Conservation (phyloP, 2,888 invertebrate genomes). For the Chymomyza amoena region DNA sequence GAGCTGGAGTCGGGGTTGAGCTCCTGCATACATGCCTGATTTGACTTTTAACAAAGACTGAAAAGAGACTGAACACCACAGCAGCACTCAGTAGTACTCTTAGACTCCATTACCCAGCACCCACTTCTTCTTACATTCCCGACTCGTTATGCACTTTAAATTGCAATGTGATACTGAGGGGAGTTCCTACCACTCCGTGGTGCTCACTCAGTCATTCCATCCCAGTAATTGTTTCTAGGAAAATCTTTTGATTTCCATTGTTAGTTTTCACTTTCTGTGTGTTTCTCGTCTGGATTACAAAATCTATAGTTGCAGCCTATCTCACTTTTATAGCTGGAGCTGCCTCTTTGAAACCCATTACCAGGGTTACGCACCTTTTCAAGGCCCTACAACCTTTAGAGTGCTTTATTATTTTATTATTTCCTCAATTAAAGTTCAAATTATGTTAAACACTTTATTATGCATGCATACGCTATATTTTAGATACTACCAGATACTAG, state of each 20-base stretch:
- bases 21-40: conserved; percentile 38
- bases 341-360: too few relatives aligned
- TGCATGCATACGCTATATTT: background rate
- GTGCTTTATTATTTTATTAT: conserved; percentile 30
- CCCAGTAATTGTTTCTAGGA: background rate
- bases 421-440: conserved; percentile 32
- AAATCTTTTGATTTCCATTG: conserved; percentile 25
- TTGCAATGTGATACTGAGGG: conserved; percentile 40
- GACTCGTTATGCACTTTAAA: conserved; percentile 35
- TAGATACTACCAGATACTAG: background rate
- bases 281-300: background rate
- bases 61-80: conserved; percentile 20
- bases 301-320: too few relatives aligned
- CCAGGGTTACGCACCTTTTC: background rate
- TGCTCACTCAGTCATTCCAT: background rate
- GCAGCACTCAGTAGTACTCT: background rate
- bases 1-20: background rate
- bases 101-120: background rate
- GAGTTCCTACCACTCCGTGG: background rate
- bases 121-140: conserved; percentile 22
- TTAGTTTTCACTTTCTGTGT: conserved; percentile 25
- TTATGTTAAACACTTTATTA: conserved; percentile 5
- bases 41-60: conserved; percentile 45
- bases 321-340: too few relatives aligned
- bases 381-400: background rate